phyloP scores from a whole-genome alignment of 2,888 invertebrate genomes.

The Saturnia pavonia region DNA sequence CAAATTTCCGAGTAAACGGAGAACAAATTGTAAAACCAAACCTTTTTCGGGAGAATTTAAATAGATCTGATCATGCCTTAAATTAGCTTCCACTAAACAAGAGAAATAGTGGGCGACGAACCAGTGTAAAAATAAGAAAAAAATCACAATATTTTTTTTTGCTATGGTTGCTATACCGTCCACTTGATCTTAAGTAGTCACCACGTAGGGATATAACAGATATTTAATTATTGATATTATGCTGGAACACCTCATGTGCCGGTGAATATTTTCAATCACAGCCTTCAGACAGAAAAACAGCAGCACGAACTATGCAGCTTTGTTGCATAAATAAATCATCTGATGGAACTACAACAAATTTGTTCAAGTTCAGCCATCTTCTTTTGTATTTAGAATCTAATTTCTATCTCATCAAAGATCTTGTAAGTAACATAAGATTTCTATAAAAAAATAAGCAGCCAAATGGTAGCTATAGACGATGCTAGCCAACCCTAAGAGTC shows the following conservation, averaged over 20 bases:
- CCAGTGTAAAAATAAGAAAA: not conserved
- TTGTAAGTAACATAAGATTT: not conserved
- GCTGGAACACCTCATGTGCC: not conserved
- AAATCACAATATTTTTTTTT: too few species aligned
- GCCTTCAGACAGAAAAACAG: not conserved
- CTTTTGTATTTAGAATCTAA: not conserved
- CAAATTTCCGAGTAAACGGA: too few species aligned
- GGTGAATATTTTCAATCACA: not conserved
- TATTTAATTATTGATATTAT: not conserved
- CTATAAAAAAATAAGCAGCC: not conserved
- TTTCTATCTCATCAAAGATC: not conserved
- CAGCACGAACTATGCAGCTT: too few species aligned
- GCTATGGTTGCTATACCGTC: too few species aligned
- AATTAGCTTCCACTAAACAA: not conserved
- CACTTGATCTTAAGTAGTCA: not conserved
- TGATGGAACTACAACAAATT: not conserved
- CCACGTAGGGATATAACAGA: not conserved
- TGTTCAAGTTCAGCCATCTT: not conserved
- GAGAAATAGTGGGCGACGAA: not conserved
- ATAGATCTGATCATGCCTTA: too few species aligned
- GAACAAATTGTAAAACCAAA: too few species aligned
- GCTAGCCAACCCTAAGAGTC: conserved; percentile 19
- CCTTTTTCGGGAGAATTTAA: too few species aligned
- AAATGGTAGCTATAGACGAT: not conserved
- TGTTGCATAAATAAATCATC: too few species aligned